Conservation (phyloP, 2,888 invertebrate species). For the Protonemura montana region DNA sequence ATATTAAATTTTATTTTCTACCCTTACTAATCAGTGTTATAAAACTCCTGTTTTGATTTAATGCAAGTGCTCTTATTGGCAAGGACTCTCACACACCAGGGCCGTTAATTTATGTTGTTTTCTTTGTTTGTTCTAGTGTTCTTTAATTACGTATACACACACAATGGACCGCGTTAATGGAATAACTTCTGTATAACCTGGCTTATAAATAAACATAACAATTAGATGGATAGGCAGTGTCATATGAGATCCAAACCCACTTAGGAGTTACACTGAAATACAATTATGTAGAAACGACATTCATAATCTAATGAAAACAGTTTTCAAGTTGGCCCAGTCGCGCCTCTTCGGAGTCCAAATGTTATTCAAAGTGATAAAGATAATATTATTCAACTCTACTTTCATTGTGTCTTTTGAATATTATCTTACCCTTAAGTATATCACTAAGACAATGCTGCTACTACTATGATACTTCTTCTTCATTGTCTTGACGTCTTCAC, state of each 20-base stretch:
- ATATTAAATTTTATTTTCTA: neutral
- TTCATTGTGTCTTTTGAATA: constrained; percentile 33
- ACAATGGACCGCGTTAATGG: constrained; percentile 15
- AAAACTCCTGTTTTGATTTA: neutral
- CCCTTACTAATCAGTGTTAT: neutral
- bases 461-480: constrained; percentile 19
- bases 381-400: constrained; percentile 33
- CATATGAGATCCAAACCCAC: constrained; percentile 9
- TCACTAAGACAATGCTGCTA: constrained; percentile 1
- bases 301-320: constrained; percentile 35
- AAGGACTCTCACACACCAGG: neutral
- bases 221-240: constrained; percentile 9
- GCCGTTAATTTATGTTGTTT: neutral
- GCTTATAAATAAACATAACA: constrained; percentile 14
- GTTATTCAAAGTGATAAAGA: constrained; percentile 16
- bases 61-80: neutral
- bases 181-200: constrained; percentile 24
- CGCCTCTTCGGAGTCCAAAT: constrained; percentile 13
- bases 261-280: constrained; percentile 25
- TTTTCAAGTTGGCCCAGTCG: constrained; percentile 1
- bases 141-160: constrained; percentile 10
- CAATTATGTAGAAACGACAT: constrained; percentile 26
- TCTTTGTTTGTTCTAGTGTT: constrained; percentile 1
- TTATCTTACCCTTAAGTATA: constrained; percentile 19
- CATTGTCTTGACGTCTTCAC: neutral